Conservation (phyloP, 2,113 vertebrate species). For the Petrocephalus microphthalmus region DNA sequence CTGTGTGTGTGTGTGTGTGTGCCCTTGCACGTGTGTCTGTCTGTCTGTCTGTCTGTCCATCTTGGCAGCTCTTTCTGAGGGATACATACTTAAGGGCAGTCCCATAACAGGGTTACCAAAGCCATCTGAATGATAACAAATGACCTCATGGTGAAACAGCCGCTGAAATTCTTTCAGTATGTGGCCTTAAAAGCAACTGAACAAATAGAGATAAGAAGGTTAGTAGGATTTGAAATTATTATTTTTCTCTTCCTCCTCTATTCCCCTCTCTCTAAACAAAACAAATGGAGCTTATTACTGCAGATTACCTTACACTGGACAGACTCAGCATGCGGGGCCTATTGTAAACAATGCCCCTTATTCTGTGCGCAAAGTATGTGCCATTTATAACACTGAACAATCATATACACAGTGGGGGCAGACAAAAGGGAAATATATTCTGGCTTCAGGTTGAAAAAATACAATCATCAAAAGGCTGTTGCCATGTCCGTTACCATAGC, state of each 20-base stretch:
- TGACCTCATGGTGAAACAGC: conserved; percentile 98
- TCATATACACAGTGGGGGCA: conserved; percentile 50
- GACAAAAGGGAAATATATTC: conserved; percentile 61
- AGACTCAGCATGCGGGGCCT: conserved; percentile 67
- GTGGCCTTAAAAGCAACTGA: conserved; percentile 99
- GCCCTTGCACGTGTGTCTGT: conserved; percentile 22
- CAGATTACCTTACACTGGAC: conserved; percentile 75
- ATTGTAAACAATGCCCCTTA: conserved; percentile 68
- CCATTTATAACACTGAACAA: conserved; percentile 70
- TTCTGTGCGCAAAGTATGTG: conserved; percentile 57
- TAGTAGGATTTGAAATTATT: conserved; percentile 92
- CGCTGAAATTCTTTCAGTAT: conserved; percentile 99
- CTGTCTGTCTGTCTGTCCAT: conserved; percentile 36
- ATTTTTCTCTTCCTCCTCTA: conserved; percentile 61
- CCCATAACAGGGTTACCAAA: conserved; percentile 97
- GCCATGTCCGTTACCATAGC: conserved; percentile 63
- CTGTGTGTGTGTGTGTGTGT: conserved; percentile 18
- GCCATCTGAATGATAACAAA: conserved; percentile 98
- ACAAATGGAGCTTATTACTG: conserved; percentile 75
- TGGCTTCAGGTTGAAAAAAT: conserved; percentile 54
- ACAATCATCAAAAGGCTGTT: conserved; percentile 57
- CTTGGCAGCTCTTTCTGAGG: conserved; percentile 83
- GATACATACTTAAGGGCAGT: conserved; percentile 84
- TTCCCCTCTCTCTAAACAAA: conserved; percentile 62
- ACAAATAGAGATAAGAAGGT: conserved; percentile 99